Evolutionary conservation across 2,113 vertebrate species (phyloP).

Genomic region (Ibidorhyncha struthersii): DNA sequence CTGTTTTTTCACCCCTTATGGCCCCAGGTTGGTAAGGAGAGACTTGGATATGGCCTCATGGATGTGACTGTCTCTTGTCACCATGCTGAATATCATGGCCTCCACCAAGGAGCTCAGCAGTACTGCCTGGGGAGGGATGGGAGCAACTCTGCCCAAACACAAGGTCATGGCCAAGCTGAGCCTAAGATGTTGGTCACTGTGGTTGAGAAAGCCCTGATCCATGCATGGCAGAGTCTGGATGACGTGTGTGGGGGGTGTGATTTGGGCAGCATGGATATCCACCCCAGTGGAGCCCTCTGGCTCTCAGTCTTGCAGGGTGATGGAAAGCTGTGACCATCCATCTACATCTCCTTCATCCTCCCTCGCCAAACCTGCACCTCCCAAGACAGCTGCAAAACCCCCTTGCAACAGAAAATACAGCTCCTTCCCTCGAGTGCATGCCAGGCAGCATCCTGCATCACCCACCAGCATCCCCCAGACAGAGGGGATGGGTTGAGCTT

Average conservation of each 20-base stretch:
- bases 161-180: neutral
- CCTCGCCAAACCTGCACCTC: neutral
- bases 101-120: neutral
- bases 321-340: neutral
- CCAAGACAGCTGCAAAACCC: neutral
- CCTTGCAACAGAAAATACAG: neutral
- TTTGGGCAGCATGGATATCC: neutral
- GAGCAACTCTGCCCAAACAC: neutral
- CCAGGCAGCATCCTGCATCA: neutral
- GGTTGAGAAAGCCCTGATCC: neutral
- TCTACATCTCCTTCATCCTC: neutral
- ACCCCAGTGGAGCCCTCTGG: no score
- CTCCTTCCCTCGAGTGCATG: neutral
- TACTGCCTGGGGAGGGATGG: neutral
- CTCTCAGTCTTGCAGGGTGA: neutral
- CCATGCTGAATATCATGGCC: neutral
- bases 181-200: neutral
- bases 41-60: neutral
- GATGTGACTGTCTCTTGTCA: neutral
- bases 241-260: rapidly evolving
- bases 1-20: neutral
- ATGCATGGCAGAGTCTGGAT: neutral
- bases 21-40: neutral
- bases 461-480: neutral
- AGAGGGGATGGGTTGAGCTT: neutral